phyloP scores from a whole-genome alignment of 2,113 vertebrate genomes.

The Neolamprologus kungweensis region DNA sequence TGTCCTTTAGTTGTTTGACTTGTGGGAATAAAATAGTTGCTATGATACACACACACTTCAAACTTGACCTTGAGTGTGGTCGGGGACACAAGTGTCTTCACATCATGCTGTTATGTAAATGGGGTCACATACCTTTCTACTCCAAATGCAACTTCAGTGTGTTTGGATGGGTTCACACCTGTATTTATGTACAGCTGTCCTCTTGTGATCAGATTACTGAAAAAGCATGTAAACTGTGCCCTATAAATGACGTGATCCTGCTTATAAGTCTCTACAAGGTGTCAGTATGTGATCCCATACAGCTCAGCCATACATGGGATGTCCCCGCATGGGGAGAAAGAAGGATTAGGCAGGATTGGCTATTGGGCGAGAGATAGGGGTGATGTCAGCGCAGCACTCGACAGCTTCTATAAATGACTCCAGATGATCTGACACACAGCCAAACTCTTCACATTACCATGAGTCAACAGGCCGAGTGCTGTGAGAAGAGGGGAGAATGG shows the following conservation, averaged over 20 bases:
- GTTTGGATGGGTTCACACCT: conserved; percentile 29
- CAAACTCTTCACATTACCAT: conserved; percentile 61
- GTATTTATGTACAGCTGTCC: conserved; percentile 21
- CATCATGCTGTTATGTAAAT: neutral
- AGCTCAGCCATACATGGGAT: conserved; percentile 15
- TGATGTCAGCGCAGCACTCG: conserved; percentile 34
- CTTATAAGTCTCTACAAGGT: neutral
- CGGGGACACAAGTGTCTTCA: conserved; percentile 2
- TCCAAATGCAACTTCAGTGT: neutral
- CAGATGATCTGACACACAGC: conserved; percentile 42
- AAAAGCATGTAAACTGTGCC: neutral
- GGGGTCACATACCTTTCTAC: neutral
- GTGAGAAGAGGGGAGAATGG: conserved; percentile 11
- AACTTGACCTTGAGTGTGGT: conserved; percentile 12
- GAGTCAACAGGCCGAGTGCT: conserved; percentile 27
- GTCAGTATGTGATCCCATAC: neutral
- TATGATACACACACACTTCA: neutral
- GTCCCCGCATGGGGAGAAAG: neutral
- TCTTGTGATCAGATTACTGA: conserved; percentile 14
- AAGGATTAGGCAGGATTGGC: conserved; percentile 15
- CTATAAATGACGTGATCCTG: neutral
- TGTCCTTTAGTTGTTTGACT: neutral
- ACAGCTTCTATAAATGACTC: conserved; percentile 57
- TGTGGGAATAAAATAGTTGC: neutral
- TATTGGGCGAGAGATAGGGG: neutral